Percentiles rank a stretch among this genome's conserved stretches.
Conservation (phyloP, 2,113 vertebrate genomes). For the Pogonocichla stellata region DNA sequence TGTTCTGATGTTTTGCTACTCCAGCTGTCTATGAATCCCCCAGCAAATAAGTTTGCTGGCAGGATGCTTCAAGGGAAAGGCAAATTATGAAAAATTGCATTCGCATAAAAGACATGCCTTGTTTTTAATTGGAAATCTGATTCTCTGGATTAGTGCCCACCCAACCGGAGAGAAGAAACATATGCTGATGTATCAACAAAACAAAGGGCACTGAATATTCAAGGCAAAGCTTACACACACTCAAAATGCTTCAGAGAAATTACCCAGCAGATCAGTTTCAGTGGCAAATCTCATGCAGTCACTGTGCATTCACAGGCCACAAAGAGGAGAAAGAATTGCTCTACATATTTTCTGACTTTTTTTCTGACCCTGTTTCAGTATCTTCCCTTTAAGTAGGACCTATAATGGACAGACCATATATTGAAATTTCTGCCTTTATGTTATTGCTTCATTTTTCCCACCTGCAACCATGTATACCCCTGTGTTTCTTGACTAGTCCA, state of each 20-base stretch:
- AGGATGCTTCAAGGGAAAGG: conserved; percentile 7
- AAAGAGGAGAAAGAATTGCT: background rate
- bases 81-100: background rate
- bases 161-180: conserved; percentile 39
- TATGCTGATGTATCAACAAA: conserved; percentile 46
- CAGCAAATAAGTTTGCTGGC: conserved; percentile 36
- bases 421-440: background rate
- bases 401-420: background rate
- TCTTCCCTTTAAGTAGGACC: background rate
- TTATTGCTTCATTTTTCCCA: background rate
- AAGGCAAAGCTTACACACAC: background rate
- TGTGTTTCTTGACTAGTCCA: background rate
- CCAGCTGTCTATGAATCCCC: background rate
- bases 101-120: background rate
- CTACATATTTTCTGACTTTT: background rate
- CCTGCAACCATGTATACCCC: background rate
- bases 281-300: background rate
- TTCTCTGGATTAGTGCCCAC: conserved; percentile 36
- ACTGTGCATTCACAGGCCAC: background rate
- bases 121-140: conserved; percentile 44
- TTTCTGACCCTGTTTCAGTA: background rate
- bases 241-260: background rate
- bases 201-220: conserved; percentile 45
- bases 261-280: background rate
- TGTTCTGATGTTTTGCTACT: conserved; percentile 36